These are phyloP conservation scores for Noturus placidus DNA, from an alignment of 2,113 vertebrate genomes.

Conservation along the genomic window DNA sequence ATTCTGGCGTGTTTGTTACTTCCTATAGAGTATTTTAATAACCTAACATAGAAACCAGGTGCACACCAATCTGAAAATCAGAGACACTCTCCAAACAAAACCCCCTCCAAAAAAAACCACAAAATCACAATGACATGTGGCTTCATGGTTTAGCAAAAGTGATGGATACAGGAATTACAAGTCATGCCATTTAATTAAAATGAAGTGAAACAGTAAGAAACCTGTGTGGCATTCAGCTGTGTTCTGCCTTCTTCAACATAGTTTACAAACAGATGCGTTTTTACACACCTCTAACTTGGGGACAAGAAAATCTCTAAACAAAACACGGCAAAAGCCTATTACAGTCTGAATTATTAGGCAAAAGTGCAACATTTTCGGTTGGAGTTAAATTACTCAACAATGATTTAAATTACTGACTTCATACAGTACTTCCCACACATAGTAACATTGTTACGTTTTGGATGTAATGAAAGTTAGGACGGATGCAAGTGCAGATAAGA, in stretches of 20 bases:
- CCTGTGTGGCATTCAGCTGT: not conserved
- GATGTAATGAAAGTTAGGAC: no score
- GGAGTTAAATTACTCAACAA: not conserved
- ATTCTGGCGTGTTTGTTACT: slow-evolving; percentile 48
- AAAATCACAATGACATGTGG: not conserved
- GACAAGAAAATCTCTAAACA: not conserved
- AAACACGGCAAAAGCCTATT: not conserved
- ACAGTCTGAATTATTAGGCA: not conserved
- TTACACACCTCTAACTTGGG: not conserved
- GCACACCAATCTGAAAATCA: slow-evolving; percentile 8
- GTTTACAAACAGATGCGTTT: slow-evolving; percentile 6
- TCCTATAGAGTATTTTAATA: slow-evolving; percentile 29
- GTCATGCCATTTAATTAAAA: not conserved
- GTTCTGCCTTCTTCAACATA: not conserved
- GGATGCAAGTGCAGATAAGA: no score
- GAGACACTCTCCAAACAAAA: not conserved
- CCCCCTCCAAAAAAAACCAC: not conserved
- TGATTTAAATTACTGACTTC: not conserved
- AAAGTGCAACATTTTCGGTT: not conserved
- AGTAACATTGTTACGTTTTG: not conserved
- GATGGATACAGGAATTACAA: slow-evolving; percentile 2
- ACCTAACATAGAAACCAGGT: slow-evolving; percentile 7
- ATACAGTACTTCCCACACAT: not conserved
- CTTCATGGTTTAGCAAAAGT: not conserved
- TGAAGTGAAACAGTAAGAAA: not conserved